Evolutionary conservation across 2,888 invertebrate species (phyloP).

Genomic region (Lochmaea capreae): DNA sequence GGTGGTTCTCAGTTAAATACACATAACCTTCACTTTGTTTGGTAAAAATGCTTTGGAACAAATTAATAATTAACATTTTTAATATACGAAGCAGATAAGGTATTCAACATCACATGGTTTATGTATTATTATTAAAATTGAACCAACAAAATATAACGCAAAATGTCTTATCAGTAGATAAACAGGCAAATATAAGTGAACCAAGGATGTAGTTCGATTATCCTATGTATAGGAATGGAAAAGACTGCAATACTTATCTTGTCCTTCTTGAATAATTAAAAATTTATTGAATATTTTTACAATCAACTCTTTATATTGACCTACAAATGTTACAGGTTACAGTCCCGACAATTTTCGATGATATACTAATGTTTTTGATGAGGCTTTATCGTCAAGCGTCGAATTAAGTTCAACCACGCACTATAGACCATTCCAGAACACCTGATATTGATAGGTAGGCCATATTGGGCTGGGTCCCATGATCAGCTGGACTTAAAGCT

Average conservation of each 20-base stretch:
- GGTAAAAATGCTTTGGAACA: neutral
- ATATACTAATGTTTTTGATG: no score
- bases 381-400: no score
- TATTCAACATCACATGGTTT: neutral
- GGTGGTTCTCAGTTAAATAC: neutral
- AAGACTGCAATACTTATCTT: neutral
- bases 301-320: no score
- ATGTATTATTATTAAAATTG: conserved; percentile 17
- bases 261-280: no score
- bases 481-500: no score
- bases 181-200: conserved; percentile 9
- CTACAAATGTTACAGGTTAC: no score
- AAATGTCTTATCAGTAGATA: conserved; percentile 36
- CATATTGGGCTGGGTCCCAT: no score
- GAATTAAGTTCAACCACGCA: no score
- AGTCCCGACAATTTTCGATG: no score
- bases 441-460: no score
- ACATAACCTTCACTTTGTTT: conserved; percentile 2
- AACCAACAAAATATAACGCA: conserved; percentile 32
- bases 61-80: neutral
- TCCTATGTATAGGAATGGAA: neutral
- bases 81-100: conserved; percentile 1
- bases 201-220: neutral
- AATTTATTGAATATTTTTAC: no score
- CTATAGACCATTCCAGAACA: no score